Conservation (phyloP, 2,113 vertebrate species). For the Lophotis ruficrista region DNA sequence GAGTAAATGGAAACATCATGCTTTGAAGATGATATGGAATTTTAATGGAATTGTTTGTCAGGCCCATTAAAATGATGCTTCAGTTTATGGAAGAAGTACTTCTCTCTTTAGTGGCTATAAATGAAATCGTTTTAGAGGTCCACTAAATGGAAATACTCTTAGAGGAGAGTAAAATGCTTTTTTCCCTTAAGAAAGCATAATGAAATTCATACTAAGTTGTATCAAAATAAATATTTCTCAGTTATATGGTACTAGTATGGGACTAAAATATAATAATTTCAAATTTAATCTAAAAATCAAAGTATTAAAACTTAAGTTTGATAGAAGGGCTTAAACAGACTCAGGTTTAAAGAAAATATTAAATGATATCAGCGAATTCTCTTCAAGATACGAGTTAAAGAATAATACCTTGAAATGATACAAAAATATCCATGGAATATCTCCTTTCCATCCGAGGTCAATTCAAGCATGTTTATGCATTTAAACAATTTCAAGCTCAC, state of each 20-base stretch:
- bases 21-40: not conserved
- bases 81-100: not conserved
- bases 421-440: not conserved
- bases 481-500: not conserved
- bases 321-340: not conserved
- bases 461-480: not conserved
- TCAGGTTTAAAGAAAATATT: not conserved
- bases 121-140: not conserved
- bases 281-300: not conserved
- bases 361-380: not conserved
- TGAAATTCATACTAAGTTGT: not conserved
- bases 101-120: not conserved
- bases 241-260: not conserved
- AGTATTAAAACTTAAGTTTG: not conserved
- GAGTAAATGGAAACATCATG: not conserved
- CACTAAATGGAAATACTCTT: not conserved
- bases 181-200: not conserved
- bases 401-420: not conserved
- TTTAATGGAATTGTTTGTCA: not conserved
- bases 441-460: not conserved
- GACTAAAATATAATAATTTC: conserved; percentile 5
- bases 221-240: conserved; percentile 16
- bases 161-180: not conserved
- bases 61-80: not conserved
- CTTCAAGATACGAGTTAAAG: not conserved